These are phyloP conservation scores for Eulemur rufifrons DNA, from an alignment of 2,113 vertebrate genomes.

Conservation along the genomic window DNA sequence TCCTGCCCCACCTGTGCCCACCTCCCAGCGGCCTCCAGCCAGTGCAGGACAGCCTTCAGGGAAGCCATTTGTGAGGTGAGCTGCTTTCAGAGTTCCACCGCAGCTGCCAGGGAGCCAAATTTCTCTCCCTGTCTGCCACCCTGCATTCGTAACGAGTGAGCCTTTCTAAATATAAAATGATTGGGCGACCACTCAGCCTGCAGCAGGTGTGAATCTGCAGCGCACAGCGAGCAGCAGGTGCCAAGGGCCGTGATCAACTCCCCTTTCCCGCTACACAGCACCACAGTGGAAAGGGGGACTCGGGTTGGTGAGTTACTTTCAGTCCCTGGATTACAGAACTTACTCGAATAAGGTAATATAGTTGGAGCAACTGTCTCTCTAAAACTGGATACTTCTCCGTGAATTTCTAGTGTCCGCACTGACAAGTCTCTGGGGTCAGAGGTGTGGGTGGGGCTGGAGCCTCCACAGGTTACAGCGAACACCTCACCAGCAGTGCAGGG, in stretches of 20 bases:
- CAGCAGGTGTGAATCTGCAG: not conserved
- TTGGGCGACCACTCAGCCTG: not conserved
- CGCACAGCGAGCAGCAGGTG: not conserved
- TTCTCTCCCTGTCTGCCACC: not conserved
- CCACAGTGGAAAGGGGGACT: not conserved
- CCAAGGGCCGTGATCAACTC: not conserved
- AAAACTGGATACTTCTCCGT: not conserved
- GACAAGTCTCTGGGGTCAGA: not conserved
- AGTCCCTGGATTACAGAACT: not conserved
- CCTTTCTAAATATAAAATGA: not conserved
- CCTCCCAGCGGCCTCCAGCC: not conserved
- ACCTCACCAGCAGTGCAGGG: not conserved
- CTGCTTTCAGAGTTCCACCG: rapidly evolving
- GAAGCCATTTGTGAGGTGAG: not conserved
- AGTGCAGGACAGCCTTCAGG: not conserved
- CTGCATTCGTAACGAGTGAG: not conserved
- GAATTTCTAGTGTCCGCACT: not conserved
- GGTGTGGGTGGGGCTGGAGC: rapidly evolving
- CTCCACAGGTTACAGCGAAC: not conserved
- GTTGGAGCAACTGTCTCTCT: not conserved
- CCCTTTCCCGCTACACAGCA: not conserved
- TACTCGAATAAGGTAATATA: not conserved
- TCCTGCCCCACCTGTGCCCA: rapidly evolving
- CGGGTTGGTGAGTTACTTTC: not conserved
- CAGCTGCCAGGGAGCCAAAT: not conserved